Evolutionary conservation across 1,140 invertebrate species (phyloP).

Genomic region (Andrena cerasifolii): DNA sequence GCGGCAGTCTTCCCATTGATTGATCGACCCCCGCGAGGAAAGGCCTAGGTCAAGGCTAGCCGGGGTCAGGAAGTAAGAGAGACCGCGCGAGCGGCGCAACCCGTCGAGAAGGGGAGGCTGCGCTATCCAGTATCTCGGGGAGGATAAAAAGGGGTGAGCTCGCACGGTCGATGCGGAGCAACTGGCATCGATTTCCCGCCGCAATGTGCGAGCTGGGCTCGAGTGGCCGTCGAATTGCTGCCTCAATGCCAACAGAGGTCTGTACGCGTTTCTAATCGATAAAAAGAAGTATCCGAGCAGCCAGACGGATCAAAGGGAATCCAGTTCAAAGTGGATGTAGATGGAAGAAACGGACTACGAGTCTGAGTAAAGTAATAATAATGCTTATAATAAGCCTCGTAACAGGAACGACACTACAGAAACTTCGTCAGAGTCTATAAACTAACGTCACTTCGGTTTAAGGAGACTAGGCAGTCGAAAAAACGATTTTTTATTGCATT

Average conservation of each 20-base stretch:
- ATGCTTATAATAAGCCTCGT: not conserved
- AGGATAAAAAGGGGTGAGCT: constrained; percentile 45
- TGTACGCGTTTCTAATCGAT: not conserved
- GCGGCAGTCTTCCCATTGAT: constrained; percentile 63
- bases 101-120: constrained; percentile 57
- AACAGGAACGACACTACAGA: not conserved
- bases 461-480: no score
- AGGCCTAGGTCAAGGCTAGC: constrained; percentile 73
- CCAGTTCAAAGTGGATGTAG: no score
- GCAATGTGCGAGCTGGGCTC: not conserved
- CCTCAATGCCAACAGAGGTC: not conserved
- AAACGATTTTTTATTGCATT: no score
- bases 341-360: no score
- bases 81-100: constrained; percentile 59
- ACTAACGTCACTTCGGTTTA: not conserved
- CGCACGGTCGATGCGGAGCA: constrained; percentile 17
- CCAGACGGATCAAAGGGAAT: no score
- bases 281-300: not conserved
- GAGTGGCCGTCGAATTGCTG: not conserved
- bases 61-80: constrained; percentile 70
- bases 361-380: not conserved
- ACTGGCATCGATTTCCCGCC: constrained; percentile 40
- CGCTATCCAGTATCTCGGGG: constrained; percentile 37
- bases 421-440: not conserved
- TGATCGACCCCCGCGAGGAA: constrained; percentile 65